Base-by-base conservation (phyloP, 1,140 invertebrate species). In the Trinorchestia longiramus region DNA sequence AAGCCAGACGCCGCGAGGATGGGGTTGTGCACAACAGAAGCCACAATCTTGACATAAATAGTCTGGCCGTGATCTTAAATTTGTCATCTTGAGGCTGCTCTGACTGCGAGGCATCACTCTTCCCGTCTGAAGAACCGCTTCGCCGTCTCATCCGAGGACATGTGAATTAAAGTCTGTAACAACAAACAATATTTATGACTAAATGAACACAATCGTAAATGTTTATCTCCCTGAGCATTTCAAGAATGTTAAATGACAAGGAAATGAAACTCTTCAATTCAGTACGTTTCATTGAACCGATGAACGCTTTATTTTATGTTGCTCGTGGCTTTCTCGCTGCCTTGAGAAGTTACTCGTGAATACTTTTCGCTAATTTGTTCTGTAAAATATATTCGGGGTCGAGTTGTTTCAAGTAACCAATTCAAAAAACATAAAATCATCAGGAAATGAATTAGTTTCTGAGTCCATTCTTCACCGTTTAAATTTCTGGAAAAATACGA, bases 41-140 rank as follows among this genome's bases (percentile, higher is more conserved):
- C 15, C 62, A 77, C 28, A 77, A 77, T 11, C 62, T 77, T 77
- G 62, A 77, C 62, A 11, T 23, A 28, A 28, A 77, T 3, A 77
- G 28, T 77, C 62, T 77, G 62, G 62, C 15, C 62, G 36, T 36
- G 62, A 77, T 23, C 28, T 77, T 77, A 28, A 36, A 1, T 15
- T 77, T 77, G 11, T 36, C 62, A 77, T 3, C 62, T 77, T 15
- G 6, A 53, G 47, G 47, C 47, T 53, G 62, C 62, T 77, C 15
- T 23, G 62, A 28, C 62, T 77, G 62, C 11, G 62, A 77, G 11
- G 15, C 36, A 36, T 94, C 92, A 94, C 92, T 94, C 43, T 15
- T 40, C 40, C 41, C 92, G 92, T 45, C 43, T 94, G 44, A 94
- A 94, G 44, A 47, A 45, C 36, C 92, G 92, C 44, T 94, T 94